These are phyloP conservation scores for Rissa tridactyla DNA, from an alignment of 2,113 vertebrate species.

Conservation along the genomic window DNA sequence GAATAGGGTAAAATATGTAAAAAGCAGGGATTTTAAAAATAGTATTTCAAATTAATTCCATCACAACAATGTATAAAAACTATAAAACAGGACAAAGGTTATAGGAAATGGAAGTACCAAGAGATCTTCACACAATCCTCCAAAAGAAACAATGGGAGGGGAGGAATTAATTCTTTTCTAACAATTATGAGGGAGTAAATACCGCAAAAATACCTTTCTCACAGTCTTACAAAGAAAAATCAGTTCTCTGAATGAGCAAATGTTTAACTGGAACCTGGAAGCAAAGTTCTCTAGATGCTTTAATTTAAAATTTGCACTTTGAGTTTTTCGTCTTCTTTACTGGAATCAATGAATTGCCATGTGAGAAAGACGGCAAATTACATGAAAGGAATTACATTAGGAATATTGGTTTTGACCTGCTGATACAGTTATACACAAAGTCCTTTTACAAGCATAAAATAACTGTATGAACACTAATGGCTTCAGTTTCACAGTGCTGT, in stretches of 20 bases:
- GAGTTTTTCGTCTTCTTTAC: neutral
- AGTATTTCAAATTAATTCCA: slow-evolving; percentile 41
- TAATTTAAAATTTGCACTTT: neutral
- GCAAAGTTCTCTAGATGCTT: neutral
- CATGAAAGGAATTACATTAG: neutral
- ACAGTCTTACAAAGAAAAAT: neutral
- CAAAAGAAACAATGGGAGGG: slow-evolving; percentile 39
- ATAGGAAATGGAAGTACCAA: slow-evolving; percentile 67
- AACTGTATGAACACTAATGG: neutral
- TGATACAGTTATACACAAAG: neutral
- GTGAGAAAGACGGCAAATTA: neutral
- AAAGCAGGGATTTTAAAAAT: slow-evolving; percentile 59
- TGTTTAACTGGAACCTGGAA: neutral
- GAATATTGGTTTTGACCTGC: neutral
- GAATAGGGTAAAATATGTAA: slow-evolving; percentile 42
- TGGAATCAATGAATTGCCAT: neutral
- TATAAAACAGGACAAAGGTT: slow-evolving; percentile 59
- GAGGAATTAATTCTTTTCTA: neutral
- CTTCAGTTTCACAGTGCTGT: neutral
- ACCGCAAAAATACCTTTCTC: neutral
- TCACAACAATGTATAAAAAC: slow-evolving; percentile 53
- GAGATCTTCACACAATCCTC: slow-evolving; percentile 45
- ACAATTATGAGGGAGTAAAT: neutral
- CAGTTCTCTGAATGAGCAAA: neutral
- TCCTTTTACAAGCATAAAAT: neutral